Evolutionary conservation across 2,113 vertebrate species (phyloP), one percentile per base, ranked within the genome.

Genomic region (Okapia johnstoni): DNA sequence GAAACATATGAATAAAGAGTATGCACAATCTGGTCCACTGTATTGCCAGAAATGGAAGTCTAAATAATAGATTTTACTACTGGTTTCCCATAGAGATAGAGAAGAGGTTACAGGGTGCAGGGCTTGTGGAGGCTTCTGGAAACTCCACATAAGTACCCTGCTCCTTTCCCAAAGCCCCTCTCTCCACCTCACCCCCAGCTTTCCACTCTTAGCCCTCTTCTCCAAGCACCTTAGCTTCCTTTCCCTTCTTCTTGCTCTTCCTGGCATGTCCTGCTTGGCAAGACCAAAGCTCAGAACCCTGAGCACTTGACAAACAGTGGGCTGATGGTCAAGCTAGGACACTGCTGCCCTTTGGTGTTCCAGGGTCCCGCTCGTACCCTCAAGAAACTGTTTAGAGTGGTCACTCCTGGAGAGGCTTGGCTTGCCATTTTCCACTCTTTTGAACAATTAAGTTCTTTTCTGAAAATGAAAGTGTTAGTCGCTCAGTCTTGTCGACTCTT

Each of bases 41-140:
- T 58, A 12, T 17, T 23, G 83, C 36, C 63, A 54, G 73, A 58
- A 36, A 19, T 0, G 15, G 58, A 33, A 50, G 33, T 57, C 52
- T 90, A 54, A 3, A 4, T 10, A 26, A 33, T 28, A 8, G 52
- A 26, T 25, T 84, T 25, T 30, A 46, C 63, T n/a, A 28, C 11
- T 12, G 8, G 9, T 7, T 89, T 66, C 52, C 60, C 15, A 9
- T 2, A 26, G 46, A 52, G 54, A 43, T 10, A 33, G 19, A 61
- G 70, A 13, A 48, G 7, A 6, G 1, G 2, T 28, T 2, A 16
- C 4, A 16, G 13, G 1, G 4, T 12, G 6, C 25, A 61, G 36
- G 40, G 43, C 46, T 57, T 25, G 8, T 2, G 11, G 13, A n/a
- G 70, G 28, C 91, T 43, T 63, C 73, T 85, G 58, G 23, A 79